Evolutionary conservation across 2,113 vertebrate genomes (phyloP).

Genomic region (Sphaerodactylus townsendi): DNA sequence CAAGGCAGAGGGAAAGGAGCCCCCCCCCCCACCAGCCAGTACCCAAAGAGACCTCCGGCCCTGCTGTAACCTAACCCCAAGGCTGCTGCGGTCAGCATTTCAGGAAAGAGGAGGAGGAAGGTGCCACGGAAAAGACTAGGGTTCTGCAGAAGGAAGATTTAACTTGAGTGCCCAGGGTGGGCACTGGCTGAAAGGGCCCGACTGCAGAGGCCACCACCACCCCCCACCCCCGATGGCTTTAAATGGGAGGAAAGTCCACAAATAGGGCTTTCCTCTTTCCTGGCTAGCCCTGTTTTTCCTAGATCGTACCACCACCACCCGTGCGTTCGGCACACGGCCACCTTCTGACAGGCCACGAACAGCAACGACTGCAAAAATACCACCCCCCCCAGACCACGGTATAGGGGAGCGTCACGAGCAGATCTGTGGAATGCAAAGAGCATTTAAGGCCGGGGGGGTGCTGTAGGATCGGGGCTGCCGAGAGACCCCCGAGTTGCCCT

Average conservation of each 20-base stretch:
- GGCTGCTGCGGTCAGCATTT: constrained; percentile 11
- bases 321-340: background rate
- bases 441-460: background rate
- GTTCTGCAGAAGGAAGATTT: background rate
- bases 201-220: too few relatives aligned
- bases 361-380: rapidly evolving
- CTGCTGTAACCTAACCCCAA: constrained; percentile 15
- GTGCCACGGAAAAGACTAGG: background rate
- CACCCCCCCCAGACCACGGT: background rate
- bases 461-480: background rate
- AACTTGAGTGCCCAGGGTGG: too few relatives aligned
- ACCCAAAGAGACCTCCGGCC: background rate
- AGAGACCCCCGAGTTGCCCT: background rate
- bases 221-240: too few relatives aligned
- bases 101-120: background rate
- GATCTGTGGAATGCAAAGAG: too few relatives aligned
- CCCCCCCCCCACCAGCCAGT: rapidly evolving
- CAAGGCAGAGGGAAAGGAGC: rapidly evolving
- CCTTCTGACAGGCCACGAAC: background rate
- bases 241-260: too few relatives aligned
- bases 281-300: background rate
- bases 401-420: too few relatives aligned
- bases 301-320: background rate
- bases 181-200: background rate
- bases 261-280: too few relatives aligned